Percentiles rank a stretch among this genome's conserved stretches.
These are phyloP conservation scores for Ormyrus rosae DNA, from an alignment of 2,888 invertebrate species.

Conservation along the genomic window DNA sequence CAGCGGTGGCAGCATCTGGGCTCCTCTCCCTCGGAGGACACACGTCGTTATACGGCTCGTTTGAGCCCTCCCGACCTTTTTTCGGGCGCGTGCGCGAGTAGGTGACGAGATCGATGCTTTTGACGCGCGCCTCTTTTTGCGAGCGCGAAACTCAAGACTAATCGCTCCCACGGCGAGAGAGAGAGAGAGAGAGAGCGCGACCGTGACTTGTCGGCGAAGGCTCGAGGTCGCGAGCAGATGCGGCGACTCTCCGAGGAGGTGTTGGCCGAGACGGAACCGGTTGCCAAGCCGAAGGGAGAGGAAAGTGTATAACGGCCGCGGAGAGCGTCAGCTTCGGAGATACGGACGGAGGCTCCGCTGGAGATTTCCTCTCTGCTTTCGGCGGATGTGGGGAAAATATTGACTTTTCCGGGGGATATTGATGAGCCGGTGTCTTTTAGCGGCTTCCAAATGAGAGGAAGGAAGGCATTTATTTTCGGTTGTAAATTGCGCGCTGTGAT, in stretches of 20 bases:
- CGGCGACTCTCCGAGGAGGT: conserved; percentile 23
- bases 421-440: too few species aligned
- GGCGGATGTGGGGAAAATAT: too few species aligned
- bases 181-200: conserved; percentile 34
- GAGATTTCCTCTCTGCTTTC: too few species aligned
- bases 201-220: conserved; percentile 57
- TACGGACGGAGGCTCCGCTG: too few species aligned
- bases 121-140: conserved; percentile 25
- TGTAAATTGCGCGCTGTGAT: too few species aligned
- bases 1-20: conserved; percentile 8
- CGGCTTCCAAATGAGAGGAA: too few species aligned
- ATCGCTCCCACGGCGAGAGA: conserved; percentile 62
- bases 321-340: too few species aligned
- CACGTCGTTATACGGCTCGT: conserved; percentile 31
- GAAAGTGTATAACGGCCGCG: too few species aligned
- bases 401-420: too few species aligned
- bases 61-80: neutral
- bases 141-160: conserved; percentile 58
- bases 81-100: conserved; percentile 27
- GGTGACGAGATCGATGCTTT: conserved; percentile 48
- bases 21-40: conserved; percentile 7
- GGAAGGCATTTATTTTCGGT: too few species aligned
- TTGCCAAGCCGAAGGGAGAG: neutral
- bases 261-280: conserved; percentile 19
- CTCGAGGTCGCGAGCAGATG: conserved; percentile 28